These are phyloP conservation scores for Baccha elongata DNA, from an alignment of 2,888 invertebrate species.

Conservation along the genomic window DNA sequence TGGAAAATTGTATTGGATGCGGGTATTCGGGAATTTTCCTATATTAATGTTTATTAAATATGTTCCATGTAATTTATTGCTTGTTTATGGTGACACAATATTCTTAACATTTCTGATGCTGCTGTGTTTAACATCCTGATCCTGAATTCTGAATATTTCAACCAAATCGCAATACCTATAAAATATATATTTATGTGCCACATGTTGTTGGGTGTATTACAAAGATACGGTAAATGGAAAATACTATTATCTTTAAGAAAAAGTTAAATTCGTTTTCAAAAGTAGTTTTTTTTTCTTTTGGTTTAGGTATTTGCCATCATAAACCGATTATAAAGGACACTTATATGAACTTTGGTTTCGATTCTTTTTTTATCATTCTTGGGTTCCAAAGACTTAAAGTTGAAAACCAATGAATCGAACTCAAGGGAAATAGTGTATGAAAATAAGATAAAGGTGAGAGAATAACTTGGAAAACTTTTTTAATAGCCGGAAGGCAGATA, in stretches of 20 bases:
- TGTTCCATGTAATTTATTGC: constrained; percentile 71
- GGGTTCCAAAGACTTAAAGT: neutral
- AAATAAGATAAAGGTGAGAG: constrained; percentile 49
- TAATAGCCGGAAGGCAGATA: constrained; percentile 59
- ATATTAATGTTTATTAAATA: constrained; percentile 73
- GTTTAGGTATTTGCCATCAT: constrained; percentile 53
- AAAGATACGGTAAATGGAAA: constrained; percentile 9
- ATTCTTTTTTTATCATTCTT: neutral
- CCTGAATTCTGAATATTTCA: constrained; percentile 67
- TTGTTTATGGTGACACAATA: constrained; percentile 71
- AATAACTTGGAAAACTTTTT: constrained; percentile 57
- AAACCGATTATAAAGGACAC: constrained; percentile 63
- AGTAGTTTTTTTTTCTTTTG: constrained; percentile 7
- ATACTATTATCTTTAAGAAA: constrained; percentile 54
- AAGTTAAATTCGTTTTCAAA: constrained; percentile 51
- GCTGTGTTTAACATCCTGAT: constrained; percentile 26
- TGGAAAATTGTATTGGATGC: constrained; percentile 8
- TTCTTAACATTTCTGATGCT: constrained; percentile 35
- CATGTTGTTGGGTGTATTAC: constrained; percentile 60
- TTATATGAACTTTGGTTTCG: constrained; percentile 34
- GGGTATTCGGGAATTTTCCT: constrained; percentile 57
- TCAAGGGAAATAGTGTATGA: constrained; percentile 54
- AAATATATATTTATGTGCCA: constrained; percentile 71
- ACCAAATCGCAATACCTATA: constrained; percentile 68
- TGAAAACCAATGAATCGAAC: constrained; percentile 43